Evolutionary conservation across 2,797 vertebrate species (phyloP).

Genomic region (Pelochelys cantorii): DNA sequence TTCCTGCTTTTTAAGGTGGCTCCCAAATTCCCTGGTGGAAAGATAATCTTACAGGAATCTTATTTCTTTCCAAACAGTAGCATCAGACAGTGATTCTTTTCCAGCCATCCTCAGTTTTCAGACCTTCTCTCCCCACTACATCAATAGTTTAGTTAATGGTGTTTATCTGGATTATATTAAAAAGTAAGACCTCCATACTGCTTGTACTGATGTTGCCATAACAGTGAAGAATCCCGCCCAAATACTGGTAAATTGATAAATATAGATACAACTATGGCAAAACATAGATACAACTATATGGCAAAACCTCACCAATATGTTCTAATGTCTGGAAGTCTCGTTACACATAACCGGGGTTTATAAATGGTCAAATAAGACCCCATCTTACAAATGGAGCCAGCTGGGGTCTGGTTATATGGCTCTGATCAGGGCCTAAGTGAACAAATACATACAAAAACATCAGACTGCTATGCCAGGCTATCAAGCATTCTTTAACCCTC

Average conservation of each 20-base stretch:
- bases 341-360: background rate
- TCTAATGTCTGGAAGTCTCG: background rate
- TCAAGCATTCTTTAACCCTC: no score
- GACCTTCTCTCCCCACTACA: background rate
- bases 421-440: background rate
- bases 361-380: background rate
- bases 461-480: background rate
- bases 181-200: background rate
- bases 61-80: background rate
- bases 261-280: accelerated
- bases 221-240: background rate
- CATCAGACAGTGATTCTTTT: slow-evolving; percentile 13
- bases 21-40: background rate
- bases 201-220: slow-evolving; percentile 5
- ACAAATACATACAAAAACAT: background rate
- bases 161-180: background rate
- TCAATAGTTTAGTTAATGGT: background rate
- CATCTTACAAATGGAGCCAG: background rate
- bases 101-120: background rate
- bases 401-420: background rate
- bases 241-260: background rate
- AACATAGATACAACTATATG: background rate
- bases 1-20: background rate
- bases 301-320: background rate
- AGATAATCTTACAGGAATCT: background rate